Conservation (phyloP, 2,113 vertebrate genomes). For the Cyanoramphus novaezelandiae region DNA sequence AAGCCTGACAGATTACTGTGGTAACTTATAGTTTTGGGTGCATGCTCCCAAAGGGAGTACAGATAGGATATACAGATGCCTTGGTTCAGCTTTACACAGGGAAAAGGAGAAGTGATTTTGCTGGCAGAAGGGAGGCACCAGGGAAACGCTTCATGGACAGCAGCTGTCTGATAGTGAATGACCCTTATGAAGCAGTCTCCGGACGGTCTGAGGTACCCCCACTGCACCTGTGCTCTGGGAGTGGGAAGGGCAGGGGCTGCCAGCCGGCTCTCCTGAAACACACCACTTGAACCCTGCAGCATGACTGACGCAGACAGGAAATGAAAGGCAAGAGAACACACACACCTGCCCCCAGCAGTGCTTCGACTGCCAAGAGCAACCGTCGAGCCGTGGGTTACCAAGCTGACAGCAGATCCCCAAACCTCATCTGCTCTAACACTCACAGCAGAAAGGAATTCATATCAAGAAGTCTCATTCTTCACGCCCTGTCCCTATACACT, state of each 20-base stretch:
- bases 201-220: neutral
- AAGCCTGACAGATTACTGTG: neutral
- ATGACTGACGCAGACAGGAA: accelerated
- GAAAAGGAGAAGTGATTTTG: neutral
- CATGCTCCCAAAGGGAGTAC: neutral
- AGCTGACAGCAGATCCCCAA: neutral
- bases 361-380: too few relatives aligned
- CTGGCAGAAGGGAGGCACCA: neutral
- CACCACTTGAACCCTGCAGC: neutral
- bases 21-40: neutral
- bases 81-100: neutral
- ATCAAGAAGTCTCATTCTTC: neutral
- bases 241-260: neutral
- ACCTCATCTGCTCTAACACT: neutral
- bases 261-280: neutral
- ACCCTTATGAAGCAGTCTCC: neutral
- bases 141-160: neutral
- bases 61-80: neutral
- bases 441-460: neutral
- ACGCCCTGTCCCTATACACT: neutral
- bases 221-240: accelerated
- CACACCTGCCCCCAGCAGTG: accelerated
- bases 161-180: accelerated
- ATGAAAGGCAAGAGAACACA: neutral
- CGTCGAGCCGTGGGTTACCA: neutral